A percentile compares a stretch with the other conserved stretches of the same genome.
These are phyloP conservation scores for Thysanoteuthis rhombus DNA, from an alignment of 2,888 invertebrate species.

Conservation along the genomic window DNA sequence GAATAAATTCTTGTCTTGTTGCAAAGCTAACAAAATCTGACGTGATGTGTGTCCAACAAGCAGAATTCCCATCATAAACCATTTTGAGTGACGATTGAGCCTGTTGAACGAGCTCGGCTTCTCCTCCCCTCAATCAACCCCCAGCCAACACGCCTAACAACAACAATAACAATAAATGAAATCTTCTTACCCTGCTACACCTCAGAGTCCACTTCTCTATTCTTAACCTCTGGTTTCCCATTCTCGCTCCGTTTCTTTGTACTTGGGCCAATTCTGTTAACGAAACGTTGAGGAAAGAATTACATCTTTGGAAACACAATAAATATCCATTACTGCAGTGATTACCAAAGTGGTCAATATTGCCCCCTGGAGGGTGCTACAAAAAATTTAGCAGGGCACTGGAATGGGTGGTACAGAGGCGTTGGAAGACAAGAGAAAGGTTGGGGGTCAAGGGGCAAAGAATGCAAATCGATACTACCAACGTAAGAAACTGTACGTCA, in stretches of 20 bases:
- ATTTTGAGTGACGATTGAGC: background rate
- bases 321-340: too few relatives aligned
- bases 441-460: too few relatives aligned
- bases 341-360: too few relatives aligned
- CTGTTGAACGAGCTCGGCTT: too few relatives aligned
- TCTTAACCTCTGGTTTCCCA: background rate
- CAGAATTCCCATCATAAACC: background rate
- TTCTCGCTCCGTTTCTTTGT: background rate
- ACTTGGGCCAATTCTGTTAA: background rate
- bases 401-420: too few relatives aligned
- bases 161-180: background rate
- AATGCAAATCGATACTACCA: too few relatives aligned
- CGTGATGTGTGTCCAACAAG: background rate
- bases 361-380: too few relatives aligned
- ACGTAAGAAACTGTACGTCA: too few relatives aligned
- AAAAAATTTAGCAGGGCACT: too few relatives aligned
- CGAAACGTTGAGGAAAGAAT: background rate
- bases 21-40: background rate
- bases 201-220: background rate
- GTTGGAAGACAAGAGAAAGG: too few relatives aligned
- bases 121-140: background rate
- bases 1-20: background rate
- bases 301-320: too few relatives aligned
- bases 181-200: background rate
- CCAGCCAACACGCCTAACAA: background rate